A percentile compares a stretch with the other conserved stretches of the same genome.
Conservation (phyloP, 1,140 invertebrate genomes). For the Megalonaias nervosa region DNA sequence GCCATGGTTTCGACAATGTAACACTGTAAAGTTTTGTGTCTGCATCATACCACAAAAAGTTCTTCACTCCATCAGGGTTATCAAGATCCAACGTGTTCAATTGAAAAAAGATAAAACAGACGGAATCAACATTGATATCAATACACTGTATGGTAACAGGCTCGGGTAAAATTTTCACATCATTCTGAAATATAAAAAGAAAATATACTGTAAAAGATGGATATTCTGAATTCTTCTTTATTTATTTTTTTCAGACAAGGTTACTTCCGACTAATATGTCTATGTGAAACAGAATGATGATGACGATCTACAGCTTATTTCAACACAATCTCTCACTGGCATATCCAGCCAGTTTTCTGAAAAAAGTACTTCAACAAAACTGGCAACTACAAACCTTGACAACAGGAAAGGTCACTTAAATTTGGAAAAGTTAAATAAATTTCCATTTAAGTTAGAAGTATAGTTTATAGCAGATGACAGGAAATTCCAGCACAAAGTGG, state of each 20-base stretch:
- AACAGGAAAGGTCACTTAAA: too few species aligned
- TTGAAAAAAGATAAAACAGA: conserved; percentile 87
- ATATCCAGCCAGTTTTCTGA: too few species aligned
- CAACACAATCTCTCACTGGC: too few species aligned
- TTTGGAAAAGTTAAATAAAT: too few species aligned
- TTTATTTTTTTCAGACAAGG: neutral
- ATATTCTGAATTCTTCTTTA: neutral
- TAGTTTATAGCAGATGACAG: too few species aligned
- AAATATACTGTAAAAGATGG: neutral
- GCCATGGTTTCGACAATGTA: conserved; percentile 54
- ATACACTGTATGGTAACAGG: conserved; percentile 88
- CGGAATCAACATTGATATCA: conserved; percentile 81
- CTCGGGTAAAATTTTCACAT: conserved; percentile 76
- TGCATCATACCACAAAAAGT: conserved; percentile 84
- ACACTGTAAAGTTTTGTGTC: conserved; percentile 79
- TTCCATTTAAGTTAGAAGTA: too few species aligned
- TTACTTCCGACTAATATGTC: neutral
- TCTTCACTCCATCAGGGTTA: conserved; percentile 77
- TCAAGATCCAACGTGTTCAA: conserved; percentile 86
- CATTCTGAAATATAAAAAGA: conserved; percentile 16
- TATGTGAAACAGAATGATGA: too few species aligned
- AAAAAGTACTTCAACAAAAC: too few species aligned
- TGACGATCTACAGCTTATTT: too few species aligned
- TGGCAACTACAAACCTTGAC: too few species aligned
- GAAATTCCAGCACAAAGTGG: too few species aligned